Base-by-base conservation (phyloP, 1,140 invertebrate species). In the Drosophila triauraria region DNA sequence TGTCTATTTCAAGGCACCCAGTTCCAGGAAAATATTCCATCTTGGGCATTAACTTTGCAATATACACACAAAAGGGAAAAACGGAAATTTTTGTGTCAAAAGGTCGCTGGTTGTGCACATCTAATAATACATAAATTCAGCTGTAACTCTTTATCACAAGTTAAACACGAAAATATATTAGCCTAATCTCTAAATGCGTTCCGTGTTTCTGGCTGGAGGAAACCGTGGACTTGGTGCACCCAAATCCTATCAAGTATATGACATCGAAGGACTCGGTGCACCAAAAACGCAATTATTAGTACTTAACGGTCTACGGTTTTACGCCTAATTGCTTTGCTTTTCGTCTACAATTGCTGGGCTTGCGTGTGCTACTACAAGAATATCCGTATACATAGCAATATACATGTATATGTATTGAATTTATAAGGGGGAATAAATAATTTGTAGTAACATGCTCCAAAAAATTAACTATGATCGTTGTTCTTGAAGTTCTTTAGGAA, bases 381-480 rank as follows among this genome's bases (percentile, higher is more conserved):
- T 58, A 75, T 65, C 30, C 65, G 64, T 54, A 65, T 35, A 65
- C 63, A 59, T 65, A 65, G 64, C 68, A 84, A 80, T 84, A 67
- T 72, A 68, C 58, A 77, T 59, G 64, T 70, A 65, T 61, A 70
- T 40, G 64, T 82, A 71, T 58, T 44, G 43, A 71, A n/a, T 50
- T 23, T 43, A 38, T 27, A 68, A 67, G 32, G 51, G 69, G 65
- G 71, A 87, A 85, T 90, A 90, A 91, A 90, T 91, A 90, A 85
- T 86, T 90, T 91, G 50, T 64, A 75, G 54, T 78, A 63, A 81
- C 64, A 69, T 78, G 51, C 46, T 72, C 74, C 71, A 65, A 86
- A 86, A 64, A 70, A 70, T 63, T 62, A 77, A 67, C 80, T 59
- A 87, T 56, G n/a, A 53, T 63, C 43, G 40, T 38, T 53, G 40